These are phyloP conservation scores for Aphidius gifuensis DNA, from an alignment of 1,140 invertebrate genomes.

Conservation along the genomic window DNA sequence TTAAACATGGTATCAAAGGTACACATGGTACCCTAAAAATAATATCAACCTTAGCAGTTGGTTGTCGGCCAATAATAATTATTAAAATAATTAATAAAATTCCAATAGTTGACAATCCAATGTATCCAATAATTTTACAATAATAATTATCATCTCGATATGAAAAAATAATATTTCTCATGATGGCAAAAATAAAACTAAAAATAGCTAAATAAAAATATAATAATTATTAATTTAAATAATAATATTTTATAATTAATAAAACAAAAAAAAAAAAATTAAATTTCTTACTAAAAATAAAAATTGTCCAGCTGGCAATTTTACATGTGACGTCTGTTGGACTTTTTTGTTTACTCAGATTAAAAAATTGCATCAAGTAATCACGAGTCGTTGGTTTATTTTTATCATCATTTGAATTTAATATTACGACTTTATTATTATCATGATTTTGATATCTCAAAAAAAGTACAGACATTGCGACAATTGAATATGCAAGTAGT, in stretches of 20 bases:
- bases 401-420: conserved; percentile 14
- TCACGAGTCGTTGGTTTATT: conserved; percentile 29
- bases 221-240: not conserved
- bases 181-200: conserved; percentile 23
- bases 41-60: not conserved
- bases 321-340: conserved; percentile 58
- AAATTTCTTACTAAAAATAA: conserved; percentile 57
- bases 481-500: conserved; percentile 80
- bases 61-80: conserved; percentile 12
- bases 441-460: conserved; percentile 56
- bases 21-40: conserved; percentile 62
- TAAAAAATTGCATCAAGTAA: conserved; percentile 22
- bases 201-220: conserved; percentile 35
- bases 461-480: conserved; percentile 75
- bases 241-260: conserved; percentile 30
- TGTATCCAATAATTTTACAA: conserved; percentile 7
- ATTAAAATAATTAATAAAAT: not conserved
- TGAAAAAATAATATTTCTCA: conserved; percentile 41
- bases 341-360: conserved; percentile 57
- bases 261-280: conserved; percentile 24
- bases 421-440: not conserved
- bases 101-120: conserved; percentile 1
- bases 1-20: conserved; percentile 78
- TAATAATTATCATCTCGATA: conserved; percentile 27
- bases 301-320: conserved; percentile 60